These are phyloP conservation scores for Crotalus helleri DNA, from an alignment of 2,113 vertebrate genomes.

Conservation along the genomic window DNA sequence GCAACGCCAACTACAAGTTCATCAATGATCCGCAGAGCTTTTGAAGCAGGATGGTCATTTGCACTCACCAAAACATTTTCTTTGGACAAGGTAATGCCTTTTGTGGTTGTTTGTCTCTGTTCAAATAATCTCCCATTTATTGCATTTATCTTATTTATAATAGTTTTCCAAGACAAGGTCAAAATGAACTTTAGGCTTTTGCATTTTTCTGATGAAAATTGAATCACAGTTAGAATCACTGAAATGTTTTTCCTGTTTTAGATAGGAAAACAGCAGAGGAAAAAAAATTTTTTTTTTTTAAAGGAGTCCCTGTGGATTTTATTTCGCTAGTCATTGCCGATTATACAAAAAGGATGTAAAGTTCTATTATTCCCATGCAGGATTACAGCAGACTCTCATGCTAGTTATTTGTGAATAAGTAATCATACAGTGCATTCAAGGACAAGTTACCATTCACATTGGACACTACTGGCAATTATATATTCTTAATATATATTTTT, in stretches of 20 bases:
- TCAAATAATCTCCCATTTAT: not conserved
- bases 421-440: not conserved
- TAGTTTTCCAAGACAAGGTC: not conserved
- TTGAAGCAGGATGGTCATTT: constrained; percentile 90
- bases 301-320: not conserved
- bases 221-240: not conserved
- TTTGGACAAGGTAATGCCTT: constrained; percentile 82
- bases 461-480: not conserved
- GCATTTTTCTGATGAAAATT: not conserved
- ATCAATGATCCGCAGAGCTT: constrained; percentile 90
- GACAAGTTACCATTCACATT: not conserved
- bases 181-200: not conserved
- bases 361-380: not conserved
- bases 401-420: not conserved
- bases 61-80: constrained; percentile 92
- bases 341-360: not conserved
- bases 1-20: constrained; percentile 87
- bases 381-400: not conserved
- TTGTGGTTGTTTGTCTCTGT: not conserved
- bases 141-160: not conserved
- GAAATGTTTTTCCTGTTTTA: not conserved
- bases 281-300: not conserved
- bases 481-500: not conserved
- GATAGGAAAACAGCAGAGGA: not conserved
- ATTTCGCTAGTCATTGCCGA: not conserved